These are phyloP conservation scores for Oryzias javanicus DNA, from an alignment of 2,113 vertebrate species.

Conservation along the genomic window DNA sequence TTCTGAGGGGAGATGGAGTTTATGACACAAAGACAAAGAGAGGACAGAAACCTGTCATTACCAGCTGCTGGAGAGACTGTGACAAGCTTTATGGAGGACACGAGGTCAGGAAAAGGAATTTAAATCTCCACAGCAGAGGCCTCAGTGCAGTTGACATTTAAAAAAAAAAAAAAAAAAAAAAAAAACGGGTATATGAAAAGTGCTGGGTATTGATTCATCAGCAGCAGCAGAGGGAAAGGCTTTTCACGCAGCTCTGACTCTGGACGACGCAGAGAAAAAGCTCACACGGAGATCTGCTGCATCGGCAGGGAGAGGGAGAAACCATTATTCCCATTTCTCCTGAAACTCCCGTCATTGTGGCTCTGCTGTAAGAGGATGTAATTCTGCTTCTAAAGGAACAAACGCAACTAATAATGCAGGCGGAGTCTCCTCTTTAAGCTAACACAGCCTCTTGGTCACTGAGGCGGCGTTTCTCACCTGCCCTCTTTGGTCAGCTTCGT, in stretches of 20 bases:
- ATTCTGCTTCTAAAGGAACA: background rate
- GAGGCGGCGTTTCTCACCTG: constrained; percentile 80
- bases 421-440: background rate
- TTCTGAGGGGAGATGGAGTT: background rate
- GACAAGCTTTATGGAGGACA: constrained; percentile 39
- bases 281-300: constrained; percentile 36
- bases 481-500: constrained; percentile 85
- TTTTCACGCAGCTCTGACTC: constrained; percentile 12
- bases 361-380: constrained; percentile 22
- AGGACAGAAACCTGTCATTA: constrained; percentile 34
- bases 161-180: too few species aligned
- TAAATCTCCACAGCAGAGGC: constrained; percentile 41
- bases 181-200: constrained; percentile 42
- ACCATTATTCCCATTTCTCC: constrained; percentile 48
- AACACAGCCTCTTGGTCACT: background rate
- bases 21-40: constrained; percentile 10
- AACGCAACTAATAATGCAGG: background rate
- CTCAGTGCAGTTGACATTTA: constrained; percentile 37
- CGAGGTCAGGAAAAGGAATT: constrained; percentile 63
- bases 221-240: constrained; percentile 17
- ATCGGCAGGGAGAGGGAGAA: constrained; percentile 42
- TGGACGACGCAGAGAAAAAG: constrained; percentile 8
- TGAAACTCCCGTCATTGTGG: constrained; percentile 35
- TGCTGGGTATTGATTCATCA: constrained; percentile 62
- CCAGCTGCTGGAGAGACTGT: constrained; percentile 46